Evolutionary conservation across 2,113 vertebrate genomes (phyloP).

Genomic region (Scartelaos histophorus): DNA sequence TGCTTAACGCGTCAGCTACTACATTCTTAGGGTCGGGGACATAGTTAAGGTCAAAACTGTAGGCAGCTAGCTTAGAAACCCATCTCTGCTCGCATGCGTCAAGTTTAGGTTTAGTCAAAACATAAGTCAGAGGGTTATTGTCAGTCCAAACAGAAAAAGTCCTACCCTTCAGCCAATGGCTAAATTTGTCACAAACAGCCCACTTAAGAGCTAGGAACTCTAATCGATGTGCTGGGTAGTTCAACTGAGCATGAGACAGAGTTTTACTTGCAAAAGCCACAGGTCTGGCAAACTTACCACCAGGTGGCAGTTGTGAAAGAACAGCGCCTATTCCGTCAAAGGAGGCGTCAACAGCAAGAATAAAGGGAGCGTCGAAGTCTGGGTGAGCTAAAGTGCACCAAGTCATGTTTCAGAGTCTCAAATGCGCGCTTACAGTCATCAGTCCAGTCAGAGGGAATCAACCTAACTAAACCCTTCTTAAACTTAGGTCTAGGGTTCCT

Average conservation of each 20-base stretch:
- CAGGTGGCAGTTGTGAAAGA: neutral
- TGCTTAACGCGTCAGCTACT: slow-evolving; percentile 11
- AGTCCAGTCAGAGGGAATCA: slow-evolving; percentile 8
- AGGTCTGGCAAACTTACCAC: neutral
- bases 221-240: too few relatives aligned
- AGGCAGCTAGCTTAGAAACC: too few relatives aligned
- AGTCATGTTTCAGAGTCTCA: neutral
- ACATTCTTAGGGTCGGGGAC: slow-evolving; percentile 9
- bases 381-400: neutral
- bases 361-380: neutral
- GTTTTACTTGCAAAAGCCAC: too few relatives aligned
- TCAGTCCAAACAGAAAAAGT: too few relatives aligned
- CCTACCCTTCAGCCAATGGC: too few relatives aligned
- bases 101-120: too few relatives aligned
- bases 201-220: too few relatives aligned
- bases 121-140: too few relatives aligned
- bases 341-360: neutral
- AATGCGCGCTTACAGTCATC: neutral
- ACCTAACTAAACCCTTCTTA: neutral
- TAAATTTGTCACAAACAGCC: too few relatives aligned
- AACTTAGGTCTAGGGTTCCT: neutral
- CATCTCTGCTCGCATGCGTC: too few relatives aligned
- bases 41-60: slow-evolving; percentile 12
- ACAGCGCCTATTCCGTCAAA: neutral
- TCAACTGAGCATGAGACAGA: too few relatives aligned